phyloP scores from a whole-genome alignment of 2,888 invertebrate genomes.

The Gryllus longicercus region DNA sequence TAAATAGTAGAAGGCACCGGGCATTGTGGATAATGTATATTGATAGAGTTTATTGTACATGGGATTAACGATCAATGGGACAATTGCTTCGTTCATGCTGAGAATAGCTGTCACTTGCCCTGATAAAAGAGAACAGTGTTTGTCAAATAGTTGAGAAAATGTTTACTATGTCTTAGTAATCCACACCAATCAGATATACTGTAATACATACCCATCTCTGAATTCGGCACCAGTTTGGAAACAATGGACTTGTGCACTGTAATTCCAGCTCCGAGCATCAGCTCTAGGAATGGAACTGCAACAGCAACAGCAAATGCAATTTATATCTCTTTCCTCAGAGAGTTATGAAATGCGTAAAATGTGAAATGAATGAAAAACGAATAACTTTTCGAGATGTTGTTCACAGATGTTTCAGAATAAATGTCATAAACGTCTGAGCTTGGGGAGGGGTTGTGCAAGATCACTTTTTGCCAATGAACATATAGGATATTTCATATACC shows the following conservation, averaged over 20 bases:
- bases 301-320: neutral
- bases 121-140: neutral
- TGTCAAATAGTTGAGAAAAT: too few relatives aligned
- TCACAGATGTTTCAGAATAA: too few relatives aligned
- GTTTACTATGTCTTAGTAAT: neutral
- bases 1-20: neutral
- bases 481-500: too few relatives aligned
- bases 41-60: conserved; percentile 4
- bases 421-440: too few relatives aligned
- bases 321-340: too few relatives aligned
- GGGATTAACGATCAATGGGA: neutral
- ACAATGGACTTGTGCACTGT: neutral
- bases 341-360: too few relatives aligned
- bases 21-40: neutral
- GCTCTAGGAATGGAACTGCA: neutral
- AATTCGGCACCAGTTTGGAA: neutral
- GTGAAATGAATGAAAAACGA: too few relatives aligned
- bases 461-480: too few relatives aligned
- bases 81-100: neutral
- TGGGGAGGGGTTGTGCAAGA: too few relatives aligned
- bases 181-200: neutral
- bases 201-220: neutral
- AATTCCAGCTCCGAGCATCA: neutral
- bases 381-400: too few relatives aligned
- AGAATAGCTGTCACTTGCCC: neutral